Base-by-base conservation (phyloP, 1,140 invertebrate genomes). In the Procambarus clarkii region DNA sequence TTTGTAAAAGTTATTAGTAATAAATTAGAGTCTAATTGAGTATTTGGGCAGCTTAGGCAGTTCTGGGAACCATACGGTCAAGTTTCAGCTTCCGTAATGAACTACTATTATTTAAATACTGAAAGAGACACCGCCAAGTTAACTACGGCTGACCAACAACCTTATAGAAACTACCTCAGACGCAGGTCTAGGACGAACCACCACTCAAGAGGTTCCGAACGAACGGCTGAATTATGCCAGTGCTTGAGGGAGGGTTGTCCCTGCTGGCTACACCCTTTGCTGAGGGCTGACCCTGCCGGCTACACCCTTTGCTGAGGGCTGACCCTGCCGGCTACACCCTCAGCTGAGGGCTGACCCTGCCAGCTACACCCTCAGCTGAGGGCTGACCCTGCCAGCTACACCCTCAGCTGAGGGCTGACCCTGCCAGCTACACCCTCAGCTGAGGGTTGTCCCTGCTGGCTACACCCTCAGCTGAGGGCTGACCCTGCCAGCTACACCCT, bases 81-180 rank as follows among this genome's bases (percentile, higher is more conserved):
- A 24, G 69, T 18, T 34, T 7, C 24, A 54, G n/a, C 45, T 64
- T 15, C 24, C 34, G 0, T 69, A 64, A 83, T 83, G 60, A 45
- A 24, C 58, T 83, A 45, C 58, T 69, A 83, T 83, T 83, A 69
- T 83, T 83, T 69, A 83, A 83, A 69, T 83, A 24, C 60, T n/a
- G 44, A 69, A 34, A 24, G 8, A 50, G 24, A 83, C 58, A 64
- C 18, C 3, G 54, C 18, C 45, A 83, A 21, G 69, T 21, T 83
- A 24, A 46, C 58, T 15, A 7, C 69, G 18, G 60, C 9, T 83
- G 81, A 83, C 81, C 81, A 69, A 24, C 1, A 82, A 64, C 13
- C 7, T 21, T 34, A 34, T 34, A 34, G 54, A 50, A 60, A 34
- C 58, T 5, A 46, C 60, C 45, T 46, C 44, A 13, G 34, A n/a